Evolutionary conservation across 2,113 vertebrate species (phyloP), one percentile per base, ranked within the genome.

Genomic region (Proteles cristata): DNA sequence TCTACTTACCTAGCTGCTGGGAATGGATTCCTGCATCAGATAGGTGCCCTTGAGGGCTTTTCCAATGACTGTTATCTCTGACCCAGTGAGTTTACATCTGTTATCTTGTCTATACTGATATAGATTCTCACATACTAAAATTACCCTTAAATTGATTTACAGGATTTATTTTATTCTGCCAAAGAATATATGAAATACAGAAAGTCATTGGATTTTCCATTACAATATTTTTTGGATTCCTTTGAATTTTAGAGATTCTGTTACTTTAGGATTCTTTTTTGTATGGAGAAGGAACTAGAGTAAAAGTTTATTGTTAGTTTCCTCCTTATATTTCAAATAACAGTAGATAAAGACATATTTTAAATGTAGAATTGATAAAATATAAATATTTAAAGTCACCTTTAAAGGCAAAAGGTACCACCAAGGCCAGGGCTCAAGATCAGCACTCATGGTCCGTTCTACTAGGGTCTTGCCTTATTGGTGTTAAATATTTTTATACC

Each of bases 381-480:
- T n/a, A 28, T 66, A 73, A 66, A 39, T 17, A 61, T 61, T 74
- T 58, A 16, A 50, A 77, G 11, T 80, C 14, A n/a, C 11, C 4
- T n/a, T 33, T 28, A 25, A 45, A 45, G n/a, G 39, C 39, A 26
- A 85, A 85, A 84, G 23, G 5, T 7, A 11, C 80, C 53, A 53
- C n/a, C 33, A 26, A 45, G 21, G 12, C 61, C 50, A 53, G 14
- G 31, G 35, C 50, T 31, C 50, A 35, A 83, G 28, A 16, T 45
- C 9, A 45, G 26, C 25, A 31, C 28, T 50, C 5, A 33, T 14
- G 31, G 16, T 35, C 12, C n/a, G 53, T 68, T 71, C 35, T 23
- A 3, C 10, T 16, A 0, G 11, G 5, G 1, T 19, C 12, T 0
- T 35, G 14, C 16, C 33, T 0, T 48, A 3, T 0, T 11, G 1